Percentiles rank a stretch among this genome's conserved stretches.
Conservation (phyloP, 2,113 vertebrate genomes). For the Falco punctatus region DNA sequence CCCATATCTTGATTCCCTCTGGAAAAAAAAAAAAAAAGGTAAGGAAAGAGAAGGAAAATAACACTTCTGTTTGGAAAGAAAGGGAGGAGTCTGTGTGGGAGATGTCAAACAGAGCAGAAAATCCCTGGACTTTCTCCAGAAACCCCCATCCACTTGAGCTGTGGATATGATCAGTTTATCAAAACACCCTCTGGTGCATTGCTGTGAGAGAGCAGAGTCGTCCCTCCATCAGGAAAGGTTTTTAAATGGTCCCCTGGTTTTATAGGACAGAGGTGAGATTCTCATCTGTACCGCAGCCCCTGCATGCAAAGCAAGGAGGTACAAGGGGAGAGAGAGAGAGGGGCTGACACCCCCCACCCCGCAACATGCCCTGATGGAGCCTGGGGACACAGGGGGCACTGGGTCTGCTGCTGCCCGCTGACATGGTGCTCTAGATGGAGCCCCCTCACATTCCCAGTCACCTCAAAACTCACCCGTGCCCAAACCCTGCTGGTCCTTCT, state of each 20-base stretch:
- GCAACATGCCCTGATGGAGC: fast-evolving
- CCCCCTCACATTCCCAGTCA: background rate
- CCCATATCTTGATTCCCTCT: background rate
- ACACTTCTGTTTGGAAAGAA: background rate
- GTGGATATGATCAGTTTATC: slow-evolving; percentile 41
- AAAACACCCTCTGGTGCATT: slow-evolving; percentile 35
- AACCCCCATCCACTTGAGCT: slow-evolving; percentile 54
- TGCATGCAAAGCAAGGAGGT: background rate
- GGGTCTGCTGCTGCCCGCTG: background rate
- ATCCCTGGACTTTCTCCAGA: slow-evolving; percentile 64
- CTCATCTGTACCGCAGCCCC: background rate
- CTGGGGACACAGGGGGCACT: background rate
- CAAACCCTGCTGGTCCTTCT: background rate
- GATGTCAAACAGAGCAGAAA: slow-evolving; percentile 46
- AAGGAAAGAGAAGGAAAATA: background rate
- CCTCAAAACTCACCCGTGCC: background rate
- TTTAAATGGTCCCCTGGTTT: background rate
- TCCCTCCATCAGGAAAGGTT: fast-evolving
- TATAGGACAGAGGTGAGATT: background rate
- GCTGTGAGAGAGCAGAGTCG: background rate
- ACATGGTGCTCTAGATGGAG: background rate
- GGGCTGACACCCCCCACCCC: background rate
- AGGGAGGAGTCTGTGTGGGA: slow-evolving; percentile 37
- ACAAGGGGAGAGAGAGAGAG: background rate
- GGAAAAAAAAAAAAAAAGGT: background rate